Percentiles rank a stretch among this genome's conserved stretches.
Evolutionary conservation across 2,113 vertebrate species (phyloP).

Genomic region (Benitochromis conjunctus): DNA sequence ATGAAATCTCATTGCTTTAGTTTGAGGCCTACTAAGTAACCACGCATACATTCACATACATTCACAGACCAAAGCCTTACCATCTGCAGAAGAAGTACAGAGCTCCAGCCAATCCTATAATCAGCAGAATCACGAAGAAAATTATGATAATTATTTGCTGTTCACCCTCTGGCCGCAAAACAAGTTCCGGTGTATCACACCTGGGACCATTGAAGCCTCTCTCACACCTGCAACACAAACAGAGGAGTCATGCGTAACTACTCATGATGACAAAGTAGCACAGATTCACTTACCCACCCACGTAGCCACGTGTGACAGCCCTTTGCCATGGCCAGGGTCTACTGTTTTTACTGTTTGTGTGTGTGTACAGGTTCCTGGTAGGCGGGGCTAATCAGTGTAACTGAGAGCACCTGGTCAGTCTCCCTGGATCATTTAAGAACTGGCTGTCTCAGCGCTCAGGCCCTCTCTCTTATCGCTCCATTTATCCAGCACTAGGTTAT

Average conservation of each 20-base stretch:
- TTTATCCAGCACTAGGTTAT: not conserved
- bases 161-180: constrained; percentile 24
- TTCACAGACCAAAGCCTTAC: not conserved
- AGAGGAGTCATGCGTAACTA: not conserved
- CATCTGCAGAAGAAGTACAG: constrained; percentile 62
- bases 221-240: constrained; percentile 52
- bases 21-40: not conserved
- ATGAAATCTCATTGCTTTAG: not conserved
- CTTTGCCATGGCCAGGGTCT: not conserved
- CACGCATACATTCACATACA: not conserved
- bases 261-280: not conserved
- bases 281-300: not conserved
- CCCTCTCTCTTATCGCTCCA: not conserved
- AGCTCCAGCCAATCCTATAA: constrained; percentile 36
- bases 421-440: not conserved
- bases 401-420: not conserved
- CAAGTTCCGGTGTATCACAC: constrained; percentile 32
- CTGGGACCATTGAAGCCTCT: constrained; percentile 54
- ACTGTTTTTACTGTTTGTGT: not conserved
- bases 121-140: constrained; percentile 52
- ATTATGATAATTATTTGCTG: constrained; percentile 33
- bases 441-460: not conserved
- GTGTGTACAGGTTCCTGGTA: not conserved
- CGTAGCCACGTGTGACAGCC: not conserved
- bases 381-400: not conserved